Base-by-base conservation (phyloP, 2,888 invertebrate species). In the Stomorhina lunata region DNA sequence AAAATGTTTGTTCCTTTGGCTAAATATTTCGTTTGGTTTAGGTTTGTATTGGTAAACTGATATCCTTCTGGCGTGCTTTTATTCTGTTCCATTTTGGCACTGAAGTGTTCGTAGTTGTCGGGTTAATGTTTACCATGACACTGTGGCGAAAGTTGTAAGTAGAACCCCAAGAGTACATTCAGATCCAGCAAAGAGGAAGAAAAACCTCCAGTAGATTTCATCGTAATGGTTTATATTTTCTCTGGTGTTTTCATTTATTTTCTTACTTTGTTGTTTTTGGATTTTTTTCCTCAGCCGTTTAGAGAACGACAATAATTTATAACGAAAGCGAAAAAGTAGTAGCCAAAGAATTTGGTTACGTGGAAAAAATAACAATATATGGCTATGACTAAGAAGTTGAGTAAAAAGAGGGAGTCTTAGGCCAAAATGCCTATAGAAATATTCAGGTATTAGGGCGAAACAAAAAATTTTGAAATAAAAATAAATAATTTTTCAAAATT, bases 331-430 rank as follows among this genome's bases (percentile, higher is more conserved):
- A 75, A 50, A 78, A 68, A 37, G 37, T 32, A n/a, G 40, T 63
- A 53, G 63, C 43, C 50, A 29, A 66, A 32, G 22, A 69, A 57
- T 78, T 78, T 53, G 20, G n/a, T 40, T 68, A 71, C 76, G 76
- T 59, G 66, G 27, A 80, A 69, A 83, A 84, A 81, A 72, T 80
- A n/a, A 43, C 55, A 45, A 81, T 79, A 63, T 63, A 78, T 50
- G 40, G 45, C 15, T n/a, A 10, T 59, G 34, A 68, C 25, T 43
- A 40, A 7, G 12, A 63, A 48, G 27, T 15, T 27, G 20, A 37
- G 4, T 10, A 45, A 29, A 20, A 69, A 10, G 10, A 55, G 29
- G 15, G 22, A 55, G 27, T 27, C 7, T 12, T 15, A 25, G 2
- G n/a, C 9, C 25, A 55, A 55, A 27, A 20, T 34, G 66, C 50